These are phyloP conservation scores for Echinometra lucunter DNA, from an alignment of 53 echinoderm and acorn worm genomes.

Conservation along the genomic window DNA sequence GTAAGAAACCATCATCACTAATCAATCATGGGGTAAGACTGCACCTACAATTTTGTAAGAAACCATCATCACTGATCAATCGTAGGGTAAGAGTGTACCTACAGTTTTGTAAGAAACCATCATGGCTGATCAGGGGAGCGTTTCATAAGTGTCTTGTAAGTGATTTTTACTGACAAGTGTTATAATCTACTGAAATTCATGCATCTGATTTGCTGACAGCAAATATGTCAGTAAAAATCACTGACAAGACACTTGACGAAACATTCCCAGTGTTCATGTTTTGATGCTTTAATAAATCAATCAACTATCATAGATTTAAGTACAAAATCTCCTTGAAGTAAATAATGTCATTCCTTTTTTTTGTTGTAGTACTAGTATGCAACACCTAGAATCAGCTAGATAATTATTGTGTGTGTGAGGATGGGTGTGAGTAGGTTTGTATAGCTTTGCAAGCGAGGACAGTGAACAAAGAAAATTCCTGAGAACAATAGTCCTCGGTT, in stretches of 20 bases:
- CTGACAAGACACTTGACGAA: too few relatives aligned
- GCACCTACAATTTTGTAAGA: slow-evolving; percentile 69
- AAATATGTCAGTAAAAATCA: too few relatives aligned
- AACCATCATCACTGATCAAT: background rate
- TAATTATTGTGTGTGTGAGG: background rate
- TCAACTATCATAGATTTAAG: background rate
- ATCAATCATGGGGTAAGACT: background rate
- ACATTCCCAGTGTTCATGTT: too few relatives aligned
- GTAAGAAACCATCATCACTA: background rate
- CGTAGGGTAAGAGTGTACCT: slow-evolving; percentile 72
- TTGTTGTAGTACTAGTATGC: background rate
- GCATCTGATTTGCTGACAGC: too few relatives aligned
- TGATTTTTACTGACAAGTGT: too few relatives aligned
- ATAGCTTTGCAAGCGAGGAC: too few relatives aligned
- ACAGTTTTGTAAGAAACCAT: background rate
- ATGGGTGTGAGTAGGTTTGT: too few relatives aligned
- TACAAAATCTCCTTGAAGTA: background rate
- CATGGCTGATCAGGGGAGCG: background rate
- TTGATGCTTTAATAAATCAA: too few relatives aligned
- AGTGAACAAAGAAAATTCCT: too few relatives aligned
- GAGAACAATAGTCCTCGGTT: too few relatives aligned
- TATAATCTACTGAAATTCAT: too few relatives aligned
- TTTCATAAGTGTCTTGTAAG: too few relatives aligned
- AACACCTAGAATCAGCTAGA: background rate
- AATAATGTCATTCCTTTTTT: background rate